A percentile compares a stretch with the other conserved stretches of the same genome.
These are phyloP conservation scores for Hartigia nigra DNA, from an alignment of 2,888 invertebrate species.

Conservation along the genomic window DNA sequence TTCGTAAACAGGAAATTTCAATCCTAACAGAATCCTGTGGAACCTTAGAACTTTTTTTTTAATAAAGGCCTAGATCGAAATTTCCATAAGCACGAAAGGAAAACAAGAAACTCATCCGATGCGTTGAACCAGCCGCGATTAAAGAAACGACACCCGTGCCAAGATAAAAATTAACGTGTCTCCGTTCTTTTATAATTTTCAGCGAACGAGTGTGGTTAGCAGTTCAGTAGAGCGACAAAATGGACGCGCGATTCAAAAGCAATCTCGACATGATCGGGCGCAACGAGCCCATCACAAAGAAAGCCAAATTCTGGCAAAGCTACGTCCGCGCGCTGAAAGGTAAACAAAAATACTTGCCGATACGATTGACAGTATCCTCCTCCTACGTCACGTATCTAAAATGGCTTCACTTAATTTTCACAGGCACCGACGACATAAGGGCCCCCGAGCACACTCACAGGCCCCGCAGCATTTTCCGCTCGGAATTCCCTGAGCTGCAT, in stretches of 20 bases:
- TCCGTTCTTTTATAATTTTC: conserved; percentile 43
- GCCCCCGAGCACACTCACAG: conserved; percentile 80
- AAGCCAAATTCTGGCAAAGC: conserved; percentile 94
- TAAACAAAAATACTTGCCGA: conserved; percentile 62
- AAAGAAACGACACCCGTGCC: neutral
- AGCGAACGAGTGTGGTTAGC: conserved; percentile 81
- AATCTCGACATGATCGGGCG: conserved; percentile 95
- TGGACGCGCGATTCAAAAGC: conserved; percentile 80
- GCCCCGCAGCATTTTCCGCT: conserved; percentile 76
- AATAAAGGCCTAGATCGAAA: neutral
- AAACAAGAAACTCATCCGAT: neutral
- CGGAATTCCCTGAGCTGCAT: conserved; percentile 80
- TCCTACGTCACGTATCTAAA: neutral
- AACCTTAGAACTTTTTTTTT: neutral
- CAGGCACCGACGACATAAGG: conserved; percentile 92
- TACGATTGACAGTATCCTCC: neutral
- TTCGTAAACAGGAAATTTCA: neutral
- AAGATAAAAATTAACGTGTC: neutral
- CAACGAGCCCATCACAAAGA: conserved; percentile 91
- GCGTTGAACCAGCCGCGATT: neutral
- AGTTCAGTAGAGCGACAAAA: conserved; percentile 75
- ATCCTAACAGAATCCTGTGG: neutral
- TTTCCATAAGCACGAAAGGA: neutral
- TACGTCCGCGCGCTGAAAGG: conserved; percentile 93
- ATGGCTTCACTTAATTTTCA: conserved; percentile 21